Conservation (phyloP, 2,888 invertebrate species). For the Drosophila prolongata region DNA sequence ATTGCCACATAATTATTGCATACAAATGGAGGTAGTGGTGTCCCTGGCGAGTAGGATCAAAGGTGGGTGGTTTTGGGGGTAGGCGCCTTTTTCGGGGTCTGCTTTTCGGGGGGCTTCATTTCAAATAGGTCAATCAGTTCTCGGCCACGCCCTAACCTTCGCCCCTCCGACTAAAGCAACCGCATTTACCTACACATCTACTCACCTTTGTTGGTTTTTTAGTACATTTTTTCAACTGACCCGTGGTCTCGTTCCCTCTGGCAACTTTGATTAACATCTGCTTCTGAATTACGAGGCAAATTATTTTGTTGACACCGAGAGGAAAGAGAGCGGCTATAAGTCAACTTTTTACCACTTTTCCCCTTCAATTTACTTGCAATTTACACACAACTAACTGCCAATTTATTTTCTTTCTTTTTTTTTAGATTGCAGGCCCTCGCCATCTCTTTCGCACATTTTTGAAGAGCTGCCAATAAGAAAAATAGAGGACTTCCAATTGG, state of each 20-base stretch:
- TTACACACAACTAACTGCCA: slow-evolving; percentile 31
- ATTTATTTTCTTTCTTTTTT: slow-evolving; percentile 13
- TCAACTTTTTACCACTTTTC: slow-evolving; percentile 6
- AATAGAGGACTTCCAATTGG: slow-evolving; percentile 15
- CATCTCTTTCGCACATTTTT: slow-evolving; percentile 28
- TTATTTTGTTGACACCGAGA: slow-evolving; percentile 31
- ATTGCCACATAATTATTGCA: neutral
- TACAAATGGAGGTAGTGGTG: neutral
- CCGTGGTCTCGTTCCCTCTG: slow-evolving; percentile 3
- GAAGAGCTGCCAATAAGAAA: slow-evolving; percentile 59
- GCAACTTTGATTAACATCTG: slow-evolving; percentile 41
- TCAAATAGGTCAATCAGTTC: slow-evolving; percentile 30
- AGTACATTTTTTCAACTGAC: slow-evolving; percentile 29
- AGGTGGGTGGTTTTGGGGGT: neutral
- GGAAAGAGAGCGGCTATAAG: slow-evolving; percentile 6
- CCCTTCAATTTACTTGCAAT: slow-evolving; percentile 22
- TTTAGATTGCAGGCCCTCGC: slow-evolving; percentile 17
- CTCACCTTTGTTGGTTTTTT: neutral
- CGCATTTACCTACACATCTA: slow-evolving; percentile 4
- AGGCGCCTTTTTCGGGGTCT: neutral
- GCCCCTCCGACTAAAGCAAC: slow-evolving; percentile 39
- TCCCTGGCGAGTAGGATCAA: too few relatives aligned
- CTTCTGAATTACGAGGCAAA: slow-evolving; percentile 37
- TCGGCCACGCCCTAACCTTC: slow-evolving; percentile 31
- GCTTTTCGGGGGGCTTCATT: neutral